phyloP scores from a whole-genome alignment of 1,140 invertebrate genomes.

The Penaeus vannamei region DNA sequence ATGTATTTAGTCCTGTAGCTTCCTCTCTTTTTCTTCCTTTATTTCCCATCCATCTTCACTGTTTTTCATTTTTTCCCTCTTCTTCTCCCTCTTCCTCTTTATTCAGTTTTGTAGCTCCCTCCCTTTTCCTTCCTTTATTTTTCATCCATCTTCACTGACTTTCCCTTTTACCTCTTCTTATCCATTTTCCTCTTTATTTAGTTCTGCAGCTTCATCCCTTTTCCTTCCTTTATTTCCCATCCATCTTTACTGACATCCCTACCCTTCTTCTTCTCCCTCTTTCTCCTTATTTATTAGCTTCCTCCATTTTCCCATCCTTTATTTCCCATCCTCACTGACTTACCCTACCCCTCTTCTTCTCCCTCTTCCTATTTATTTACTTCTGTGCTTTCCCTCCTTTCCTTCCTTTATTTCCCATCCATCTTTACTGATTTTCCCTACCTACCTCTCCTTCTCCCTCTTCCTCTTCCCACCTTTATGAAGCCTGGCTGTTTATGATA shows the following conservation, averaged over 20 bases:
- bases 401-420: not conserved
- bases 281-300: too few species aligned
- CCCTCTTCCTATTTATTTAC: not conserved
- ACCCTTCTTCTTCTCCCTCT: too few species aligned
- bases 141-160: not conserved
- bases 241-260: too few species aligned
- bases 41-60: too few species aligned
- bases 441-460: not conserved
- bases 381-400: not conserved
- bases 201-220: not conserved
- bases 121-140: not conserved
- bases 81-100: not conserved
- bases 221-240: not conserved
- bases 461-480: not conserved
- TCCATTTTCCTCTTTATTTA: not conserved
- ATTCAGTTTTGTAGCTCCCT: not conserved
- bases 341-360: too few species aligned
- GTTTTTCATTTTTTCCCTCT: too few species aligned
- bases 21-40: too few species aligned
- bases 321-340: too few species aligned
- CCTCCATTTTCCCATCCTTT: too few species aligned
- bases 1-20: too few species aligned
- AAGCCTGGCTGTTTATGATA: too few species aligned
- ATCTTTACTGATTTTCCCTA: not conserved
- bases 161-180: not conserved